Conservation (phyloP, 2,888 invertebrate species). For the Venustoraphidia nigricollis region DNA sequence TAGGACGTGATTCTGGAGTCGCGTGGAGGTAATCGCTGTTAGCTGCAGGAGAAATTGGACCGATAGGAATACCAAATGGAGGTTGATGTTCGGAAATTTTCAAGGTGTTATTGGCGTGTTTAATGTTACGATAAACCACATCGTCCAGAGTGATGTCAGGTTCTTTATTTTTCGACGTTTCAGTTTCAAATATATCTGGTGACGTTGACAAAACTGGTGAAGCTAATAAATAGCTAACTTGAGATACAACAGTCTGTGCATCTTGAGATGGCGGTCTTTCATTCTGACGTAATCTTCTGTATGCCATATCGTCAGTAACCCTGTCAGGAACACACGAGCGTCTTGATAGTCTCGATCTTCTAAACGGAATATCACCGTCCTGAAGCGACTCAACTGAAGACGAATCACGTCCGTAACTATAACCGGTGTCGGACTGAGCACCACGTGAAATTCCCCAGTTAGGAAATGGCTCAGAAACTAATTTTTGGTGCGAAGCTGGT, state of each 20-base stretch:
- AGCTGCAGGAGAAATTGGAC: conserved; percentile 65
- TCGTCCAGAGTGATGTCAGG: conserved; percentile 75
- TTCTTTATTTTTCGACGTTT: conserved; percentile 34
- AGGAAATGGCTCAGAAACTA: conserved; percentile 17
- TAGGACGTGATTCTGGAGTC: conserved; percentile 41
- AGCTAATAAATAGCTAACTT: conserved; percentile 50
- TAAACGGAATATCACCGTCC: conserved; percentile 5
- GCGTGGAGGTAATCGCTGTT: conserved; percentile 75
- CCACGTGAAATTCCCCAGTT: conserved; percentile 18
- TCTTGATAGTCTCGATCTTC: conserved; percentile 18
- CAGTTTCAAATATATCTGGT: conserved; percentile 30
- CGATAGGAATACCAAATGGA: conserved; percentile 80
- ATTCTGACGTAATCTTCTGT: conserved; percentile 51
- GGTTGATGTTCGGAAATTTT: conserved; percentile 70
- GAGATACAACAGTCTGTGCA: conserved; percentile 31
- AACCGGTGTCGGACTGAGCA: conserved; percentile 26
- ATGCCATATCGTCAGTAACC: conserved; percentile 67
- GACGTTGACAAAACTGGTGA: conserved; percentile 46
- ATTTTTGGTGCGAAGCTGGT: conserved; percentile 21
- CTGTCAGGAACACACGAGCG: conserved; percentile 43
- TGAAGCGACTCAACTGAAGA: conserved; percentile 4
- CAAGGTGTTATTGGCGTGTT: conserved; percentile 55
- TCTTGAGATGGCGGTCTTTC: conserved; percentile 31
- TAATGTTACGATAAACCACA: conserved; percentile 66
- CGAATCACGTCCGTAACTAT: conserved; percentile 21